These are phyloP conservation scores for Scolopax mira DNA, from an alignment of 2,113 vertebrate species.

Conservation along the genomic window DNA sequence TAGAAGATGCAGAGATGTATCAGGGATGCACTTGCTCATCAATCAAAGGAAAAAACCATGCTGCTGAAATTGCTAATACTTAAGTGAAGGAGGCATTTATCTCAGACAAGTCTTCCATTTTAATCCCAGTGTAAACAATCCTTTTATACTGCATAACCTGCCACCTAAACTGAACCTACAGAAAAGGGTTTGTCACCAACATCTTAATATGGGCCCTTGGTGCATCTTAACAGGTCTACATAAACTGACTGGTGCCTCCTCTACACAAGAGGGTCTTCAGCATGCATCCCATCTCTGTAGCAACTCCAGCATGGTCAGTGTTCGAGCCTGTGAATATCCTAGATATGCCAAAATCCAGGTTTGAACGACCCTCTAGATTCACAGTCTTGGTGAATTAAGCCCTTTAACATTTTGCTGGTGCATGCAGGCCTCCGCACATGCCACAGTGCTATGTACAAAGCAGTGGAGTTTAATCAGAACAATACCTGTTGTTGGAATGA, in stretches of 20 bases:
- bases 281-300: neutral
- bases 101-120: neutral
- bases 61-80: neutral
- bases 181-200: neutral
- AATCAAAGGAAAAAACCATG: neutral
- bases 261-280: neutral
- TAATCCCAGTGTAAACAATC: neutral
- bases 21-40: neutral
- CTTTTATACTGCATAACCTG: neutral
- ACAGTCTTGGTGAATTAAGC: neutral
- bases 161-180: neutral
- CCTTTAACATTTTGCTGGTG: neutral
- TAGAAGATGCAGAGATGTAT: neutral
- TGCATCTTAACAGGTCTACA: neutral
- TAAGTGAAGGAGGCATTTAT: neutral
- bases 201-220: neutral
- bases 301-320: fast-evolving
- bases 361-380: neutral
- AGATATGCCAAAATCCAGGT: neutral
- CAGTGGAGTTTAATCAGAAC: neutral
- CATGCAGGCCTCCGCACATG: neutral
- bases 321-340: neutral
- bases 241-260: neutral
- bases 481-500: neutral
- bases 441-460: neutral